Evolutionary conservation across 2,797 vertebrate genomes (phyloP).

Genomic region (Pogoniulus pusillus): DNA sequence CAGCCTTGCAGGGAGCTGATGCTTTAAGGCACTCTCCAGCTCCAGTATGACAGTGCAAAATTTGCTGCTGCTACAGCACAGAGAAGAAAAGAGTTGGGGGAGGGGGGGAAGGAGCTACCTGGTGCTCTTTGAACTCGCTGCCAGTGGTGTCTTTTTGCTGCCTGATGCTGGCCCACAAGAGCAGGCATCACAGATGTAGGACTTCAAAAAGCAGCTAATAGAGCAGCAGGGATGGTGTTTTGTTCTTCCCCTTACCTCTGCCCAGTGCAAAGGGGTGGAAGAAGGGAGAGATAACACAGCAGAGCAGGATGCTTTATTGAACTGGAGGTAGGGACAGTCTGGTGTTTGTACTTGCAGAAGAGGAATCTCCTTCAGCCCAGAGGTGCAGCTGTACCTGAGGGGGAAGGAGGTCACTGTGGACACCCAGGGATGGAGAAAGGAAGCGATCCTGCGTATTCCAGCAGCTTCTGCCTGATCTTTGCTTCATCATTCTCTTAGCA

Average conservation of each 20-base stretch:
- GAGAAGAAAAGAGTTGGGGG: not conserved
- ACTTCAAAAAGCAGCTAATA: not conserved
- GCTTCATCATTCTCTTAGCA: not conserved
- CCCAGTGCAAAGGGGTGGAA: not conserved
- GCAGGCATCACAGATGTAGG: not conserved
- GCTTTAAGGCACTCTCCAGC: not conserved
- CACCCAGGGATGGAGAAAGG: not conserved
- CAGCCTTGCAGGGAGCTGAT: not conserved
- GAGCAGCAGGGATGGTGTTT: not conserved
- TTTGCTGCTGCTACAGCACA: not conserved
- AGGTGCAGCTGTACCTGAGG: not conserved
- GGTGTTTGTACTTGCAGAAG: not conserved
- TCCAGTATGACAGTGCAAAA: conserved; percentile 39
- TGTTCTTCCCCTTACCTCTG: not conserved
- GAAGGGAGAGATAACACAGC: not conserved
- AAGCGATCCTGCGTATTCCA: not conserved
- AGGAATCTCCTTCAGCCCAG: not conserved
- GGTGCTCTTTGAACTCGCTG: not conserved
- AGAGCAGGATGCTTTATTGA: not conserved
- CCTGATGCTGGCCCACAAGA: not conserved
- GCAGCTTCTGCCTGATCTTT: not conserved
- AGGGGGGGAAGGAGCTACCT: not conserved
- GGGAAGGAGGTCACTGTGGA: not conserved
- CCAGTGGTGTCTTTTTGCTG: not conserved
- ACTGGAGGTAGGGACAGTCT: not conserved